These are phyloP conservation scores for Drosophila neocordata DNA, from an alignment of 1,140 invertebrate genomes.

Conservation along the genomic window DNA sequence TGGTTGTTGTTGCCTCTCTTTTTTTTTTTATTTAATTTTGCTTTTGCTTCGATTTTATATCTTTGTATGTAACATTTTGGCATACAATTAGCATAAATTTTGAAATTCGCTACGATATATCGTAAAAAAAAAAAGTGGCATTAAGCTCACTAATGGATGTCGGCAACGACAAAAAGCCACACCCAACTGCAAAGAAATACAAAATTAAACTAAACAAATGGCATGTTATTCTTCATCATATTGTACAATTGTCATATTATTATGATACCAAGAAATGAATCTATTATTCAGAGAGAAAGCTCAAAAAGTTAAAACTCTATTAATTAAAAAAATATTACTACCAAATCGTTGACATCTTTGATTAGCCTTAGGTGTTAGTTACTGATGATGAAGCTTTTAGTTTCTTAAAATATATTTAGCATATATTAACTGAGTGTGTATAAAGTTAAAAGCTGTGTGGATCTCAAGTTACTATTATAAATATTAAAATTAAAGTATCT, in stretches of 20 bases:
- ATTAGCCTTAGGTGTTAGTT: no score
- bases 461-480: no score
- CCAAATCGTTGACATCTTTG: no score
- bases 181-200: slow-evolving; percentile 33
- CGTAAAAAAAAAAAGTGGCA: slow-evolving; percentile 53
- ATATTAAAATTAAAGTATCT: no score
- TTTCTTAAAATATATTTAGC: no score
- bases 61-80: slow-evolving; percentile 49
- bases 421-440: no score
- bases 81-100: slow-evolving; percentile 69
- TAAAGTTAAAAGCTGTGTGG: no score
- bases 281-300: not conserved
- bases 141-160: slow-evolving; percentile 55
- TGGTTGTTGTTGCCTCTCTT: slow-evolving; percentile 4
- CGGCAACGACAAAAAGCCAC: slow-evolving; percentile 46
- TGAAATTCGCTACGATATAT: slow-evolving; percentile 55
- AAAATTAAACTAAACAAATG: not conserved
- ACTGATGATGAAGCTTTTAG: no score
- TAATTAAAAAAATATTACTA: no score
- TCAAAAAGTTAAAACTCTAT: not conserved
- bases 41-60: slow-evolving; percentile 11
- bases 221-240: slow-evolving; percentile 4
- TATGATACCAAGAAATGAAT: not conserved
- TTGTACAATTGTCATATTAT: not conserved
- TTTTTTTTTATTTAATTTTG: no score